Base-by-base conservation (phyloP, 2,888 invertebrate species). In the Nomada goodeniana region DNA sequence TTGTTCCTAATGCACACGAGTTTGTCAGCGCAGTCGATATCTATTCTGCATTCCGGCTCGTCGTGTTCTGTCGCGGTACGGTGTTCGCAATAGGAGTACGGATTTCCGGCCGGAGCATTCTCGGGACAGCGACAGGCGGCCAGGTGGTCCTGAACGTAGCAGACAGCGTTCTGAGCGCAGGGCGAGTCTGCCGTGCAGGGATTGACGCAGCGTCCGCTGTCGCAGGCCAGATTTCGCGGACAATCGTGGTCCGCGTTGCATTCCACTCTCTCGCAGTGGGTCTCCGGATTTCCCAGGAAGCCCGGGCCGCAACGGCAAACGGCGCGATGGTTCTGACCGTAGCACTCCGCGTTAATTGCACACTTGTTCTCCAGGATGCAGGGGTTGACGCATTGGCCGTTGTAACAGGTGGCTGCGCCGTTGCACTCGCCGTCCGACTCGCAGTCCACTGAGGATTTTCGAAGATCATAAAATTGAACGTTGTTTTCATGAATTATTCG, bases 101-200 rank as follows among this genome's bases (percentile, higher is more conserved):
- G 97, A 94, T 98, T 97, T 83, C 98, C 98, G 70, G 96, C 93
- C 0, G 98, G 97, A 73, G 97, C 93, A 82, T 97, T 95, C 44
- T 97, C 95, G 7, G 98, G 98, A 92, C 98, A 98, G 89, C 96
- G 96, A 91, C 98, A 98, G 13, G 96, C 95, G 0, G 97, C 96
- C 1, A 95, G 96, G 92, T 98, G 98, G 91, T 97, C 97, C 87
- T 96, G 95, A 1, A 97, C 96, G 86, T 96, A 96, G 90, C 98
- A 98, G 76, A 96, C 94, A 0, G 98, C 98, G 90, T 98, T 98
- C 83, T 96, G 96, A 0, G 98, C 98, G 89, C 98, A 98, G 0
- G 97, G 97, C 86, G 96, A 96, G 52, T 92, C 90, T 78, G 95
- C 94, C 18, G 95, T 95, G 92, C 98, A 98, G 1, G 98, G 98